Percentiles rank a stretch among this genome's conserved stretches.
These are phyloP conservation scores for Melipona quadrifasciata DNA, from an alignment of 1,140 invertebrate genomes.

Conservation along the genomic window DNA sequence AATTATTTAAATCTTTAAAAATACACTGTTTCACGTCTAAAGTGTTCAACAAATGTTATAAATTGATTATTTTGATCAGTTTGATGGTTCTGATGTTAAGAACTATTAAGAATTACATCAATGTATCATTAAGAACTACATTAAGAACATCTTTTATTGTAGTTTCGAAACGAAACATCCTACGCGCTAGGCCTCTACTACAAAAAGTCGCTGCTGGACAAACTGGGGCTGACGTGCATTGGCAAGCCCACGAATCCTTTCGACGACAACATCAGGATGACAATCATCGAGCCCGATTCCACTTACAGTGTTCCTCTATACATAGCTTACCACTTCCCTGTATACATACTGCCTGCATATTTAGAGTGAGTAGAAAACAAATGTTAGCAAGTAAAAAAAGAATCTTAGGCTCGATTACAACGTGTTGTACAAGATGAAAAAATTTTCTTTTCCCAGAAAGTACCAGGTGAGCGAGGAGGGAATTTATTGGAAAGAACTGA, in stretches of 20 bases:
- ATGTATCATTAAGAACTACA: too few species aligned
- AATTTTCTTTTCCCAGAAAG: constrained; percentile 77
- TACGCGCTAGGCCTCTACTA: constrained; percentile 89
- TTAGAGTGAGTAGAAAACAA: constrained; percentile 84
- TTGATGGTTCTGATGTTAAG: too few species aligned
- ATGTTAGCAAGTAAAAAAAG: too few species aligned
- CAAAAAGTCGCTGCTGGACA: constrained; percentile 86
- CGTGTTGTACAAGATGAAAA: background rate
- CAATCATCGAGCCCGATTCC: constrained; percentile 88
- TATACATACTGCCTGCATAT: constrained; percentile 89
- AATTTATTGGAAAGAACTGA: constrained; percentile 92
- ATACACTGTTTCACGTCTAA: too few species aligned
- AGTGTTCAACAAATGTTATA: too few species aligned
- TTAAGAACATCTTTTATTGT: constrained; percentile 41
- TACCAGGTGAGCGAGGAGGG: constrained; percentile 87
- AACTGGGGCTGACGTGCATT: constrained; percentile 84
- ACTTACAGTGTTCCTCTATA: constrained; percentile 89
- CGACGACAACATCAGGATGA: constrained; percentile 87
- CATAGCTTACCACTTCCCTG: constrained; percentile 90
- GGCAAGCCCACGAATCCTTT: constrained; percentile 89
- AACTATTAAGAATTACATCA: too few species aligned
- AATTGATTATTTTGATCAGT: too few species aligned
- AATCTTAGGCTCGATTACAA: background rate
- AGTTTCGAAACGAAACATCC: constrained; percentile 91
- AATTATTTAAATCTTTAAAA: too few species aligned